phyloP scores from a whole-genome alignment of 2,797 vertebrate species.

The Sphenodon punctatus region DNA sequence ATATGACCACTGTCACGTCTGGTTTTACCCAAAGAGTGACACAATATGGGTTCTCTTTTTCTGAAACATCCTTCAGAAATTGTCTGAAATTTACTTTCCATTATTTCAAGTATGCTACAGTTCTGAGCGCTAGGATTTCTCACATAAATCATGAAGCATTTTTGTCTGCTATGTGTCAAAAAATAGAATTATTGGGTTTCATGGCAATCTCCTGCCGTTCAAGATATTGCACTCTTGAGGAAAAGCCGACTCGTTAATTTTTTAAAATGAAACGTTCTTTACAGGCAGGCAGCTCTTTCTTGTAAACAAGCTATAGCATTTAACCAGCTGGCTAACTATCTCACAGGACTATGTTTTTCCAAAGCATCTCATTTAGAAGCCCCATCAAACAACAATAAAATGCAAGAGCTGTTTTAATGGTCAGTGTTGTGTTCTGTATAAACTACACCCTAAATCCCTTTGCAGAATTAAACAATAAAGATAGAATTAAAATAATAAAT shows the following conservation, averaged over 20 bases:
- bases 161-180: constrained; percentile 22
- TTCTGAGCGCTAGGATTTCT: constrained; percentile 12
- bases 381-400: constrained; percentile 1
- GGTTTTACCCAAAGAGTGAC: background rate
- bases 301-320: constrained; percentile 35
- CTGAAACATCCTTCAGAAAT: background rate
- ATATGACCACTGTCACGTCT: too few species aligned
- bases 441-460: background rate
- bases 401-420: background rate
- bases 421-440: background rate
- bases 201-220: constrained; percentile 17
- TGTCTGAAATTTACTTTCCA: background rate
- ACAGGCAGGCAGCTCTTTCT: background rate
- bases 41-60: background rate
- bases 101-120: background rate
- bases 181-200: constrained; percentile 33
- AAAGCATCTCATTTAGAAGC: constrained; percentile 27
- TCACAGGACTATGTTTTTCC: background rate
- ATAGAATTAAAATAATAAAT: constrained; percentile 31
- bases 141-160: constrained; percentile 25
- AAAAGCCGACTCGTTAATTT: constrained; percentile 49
- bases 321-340: constrained; percentile 13
- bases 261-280: constrained; percentile 41
- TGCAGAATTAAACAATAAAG: background rate
- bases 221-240: constrained; percentile 33